A percentile compares a stretch with the other conserved stretches of the same genome.
phyloP scores from a whole-genome alignment of 2,888 invertebrate genomes.

The Cheilosia variabilis region DNA sequence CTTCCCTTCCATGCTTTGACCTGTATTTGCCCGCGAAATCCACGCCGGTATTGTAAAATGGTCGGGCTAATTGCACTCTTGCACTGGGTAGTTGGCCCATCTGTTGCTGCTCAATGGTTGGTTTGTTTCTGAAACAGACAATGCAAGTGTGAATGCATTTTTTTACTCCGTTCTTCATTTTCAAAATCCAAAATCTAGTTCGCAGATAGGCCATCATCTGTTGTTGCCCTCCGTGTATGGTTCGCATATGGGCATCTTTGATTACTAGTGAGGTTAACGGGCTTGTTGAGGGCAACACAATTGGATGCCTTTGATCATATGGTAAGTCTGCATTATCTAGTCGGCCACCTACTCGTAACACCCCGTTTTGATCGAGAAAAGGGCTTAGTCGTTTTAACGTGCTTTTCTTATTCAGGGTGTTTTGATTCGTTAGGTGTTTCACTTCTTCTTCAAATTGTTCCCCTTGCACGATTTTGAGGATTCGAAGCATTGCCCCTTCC shows the following conservation, averaged over 20 bases:
- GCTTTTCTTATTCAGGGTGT: no score
- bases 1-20: no score
- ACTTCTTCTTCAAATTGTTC: no score
- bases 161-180: no score
- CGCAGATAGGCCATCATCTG: constrained; percentile 9
- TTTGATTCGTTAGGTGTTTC: no score
- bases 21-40: not conserved
- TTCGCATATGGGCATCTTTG: constrained; percentile 3
- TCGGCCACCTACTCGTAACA: no score
- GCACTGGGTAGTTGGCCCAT: not conserved
- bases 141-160: no score
- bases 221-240: constrained; percentile 29
- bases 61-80: not conserved
- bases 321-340: not conserved
- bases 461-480: no score
- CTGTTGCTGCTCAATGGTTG: not conserved
- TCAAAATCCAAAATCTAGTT: no score
- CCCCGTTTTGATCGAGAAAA: no score
- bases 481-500: no score
- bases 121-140: not conserved
- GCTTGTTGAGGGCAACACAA: not conserved
- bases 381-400: no score
- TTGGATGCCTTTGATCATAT: not conserved
- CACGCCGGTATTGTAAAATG: not conserved
- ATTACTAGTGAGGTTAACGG: not conserved